Evolutionary conservation across 1,140 invertebrate genomes (phyloP).

Genomic region (Daktulosphaira vitifoliae): DNA sequence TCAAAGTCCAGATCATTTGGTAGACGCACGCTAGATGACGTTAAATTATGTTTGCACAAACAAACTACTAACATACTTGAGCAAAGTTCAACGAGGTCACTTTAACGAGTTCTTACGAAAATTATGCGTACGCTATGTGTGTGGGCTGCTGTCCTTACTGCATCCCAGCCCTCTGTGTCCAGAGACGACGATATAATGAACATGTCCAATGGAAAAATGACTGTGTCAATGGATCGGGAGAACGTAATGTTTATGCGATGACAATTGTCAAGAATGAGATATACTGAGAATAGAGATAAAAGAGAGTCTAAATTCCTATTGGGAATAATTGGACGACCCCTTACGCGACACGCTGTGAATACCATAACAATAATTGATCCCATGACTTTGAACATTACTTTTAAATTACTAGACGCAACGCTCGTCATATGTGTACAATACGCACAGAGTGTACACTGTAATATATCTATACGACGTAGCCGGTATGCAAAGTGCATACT

Average conservation of each 20-base stretch:
- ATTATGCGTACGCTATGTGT: not conserved
- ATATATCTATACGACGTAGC: too few relatives aligned
- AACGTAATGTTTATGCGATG: not conserved
- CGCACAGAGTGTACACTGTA: too few relatives aligned
- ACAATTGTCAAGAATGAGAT: not conserved
- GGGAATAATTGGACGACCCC: slow-evolving; percentile 1
- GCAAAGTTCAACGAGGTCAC: slow-evolving; percentile 16
- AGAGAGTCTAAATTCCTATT: slow-evolving; percentile 1
- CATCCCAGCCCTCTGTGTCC: too few relatives aligned
- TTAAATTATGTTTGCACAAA: slow-evolving; percentile 1
- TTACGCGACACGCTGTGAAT: not conserved
- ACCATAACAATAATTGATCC: slow-evolving; percentile 13
- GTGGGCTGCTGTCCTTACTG: not conserved
- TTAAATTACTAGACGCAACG: not conserved
- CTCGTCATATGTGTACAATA: too few relatives aligned
- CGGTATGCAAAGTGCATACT: too few relatives aligned
- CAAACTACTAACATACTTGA: not conserved
- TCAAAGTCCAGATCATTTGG: not conserved
- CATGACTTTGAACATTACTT: not conserved
- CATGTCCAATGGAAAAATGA: not conserved
- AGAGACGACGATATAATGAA: not conserved
- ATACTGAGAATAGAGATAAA: too few relatives aligned
- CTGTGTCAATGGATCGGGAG: not conserved
- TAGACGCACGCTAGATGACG: not conserved
- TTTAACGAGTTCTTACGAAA: slow-evolving; percentile 3